A percentile compares a stretch with the other conserved stretches of the same genome.
Conservation (phyloP, 2,113 vertebrate species). For the Talpa occidentalis region DNA sequence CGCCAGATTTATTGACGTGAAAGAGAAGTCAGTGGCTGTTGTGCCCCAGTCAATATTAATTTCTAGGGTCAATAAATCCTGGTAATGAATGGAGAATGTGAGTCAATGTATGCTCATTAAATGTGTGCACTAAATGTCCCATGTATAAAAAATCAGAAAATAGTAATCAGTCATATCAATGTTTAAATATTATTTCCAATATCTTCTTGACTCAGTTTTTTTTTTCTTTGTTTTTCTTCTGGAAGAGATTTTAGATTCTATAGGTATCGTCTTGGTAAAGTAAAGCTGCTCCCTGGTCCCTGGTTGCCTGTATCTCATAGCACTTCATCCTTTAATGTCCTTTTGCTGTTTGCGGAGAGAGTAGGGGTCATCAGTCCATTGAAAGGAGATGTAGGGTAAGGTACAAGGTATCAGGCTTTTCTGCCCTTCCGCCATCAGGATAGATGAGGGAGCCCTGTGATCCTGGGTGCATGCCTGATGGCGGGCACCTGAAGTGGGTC, state of each 20-base stretch:
- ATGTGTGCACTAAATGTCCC: conserved; percentile 66
- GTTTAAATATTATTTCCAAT: conserved; percentile 61
- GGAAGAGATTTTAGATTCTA: background rate
- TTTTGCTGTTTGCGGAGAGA: background rate
- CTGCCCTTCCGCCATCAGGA: too few species aligned
- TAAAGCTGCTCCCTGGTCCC: background rate
- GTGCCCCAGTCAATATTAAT: conserved; percentile 76
- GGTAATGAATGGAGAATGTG: conserved; percentile 72
- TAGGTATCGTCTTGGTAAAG: background rate
- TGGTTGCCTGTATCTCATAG: background rate
- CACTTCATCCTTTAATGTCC: background rate
- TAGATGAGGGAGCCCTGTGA: too few species aligned
- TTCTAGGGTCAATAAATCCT: conserved; percentile 78
- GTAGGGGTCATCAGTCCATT: background rate
- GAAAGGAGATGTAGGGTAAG: too few species aligned
- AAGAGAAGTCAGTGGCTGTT: conserved; percentile 67
- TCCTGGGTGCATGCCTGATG: too few species aligned
- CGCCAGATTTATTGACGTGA: conserved; percentile 76
- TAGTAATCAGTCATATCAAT: conserved; percentile 55
- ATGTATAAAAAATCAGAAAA: conserved; percentile 63
- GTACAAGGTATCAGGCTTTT: too few species aligned
- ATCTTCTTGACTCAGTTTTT: background rate
- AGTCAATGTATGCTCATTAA: conserved; percentile 66
- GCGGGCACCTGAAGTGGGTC: too few species aligned
- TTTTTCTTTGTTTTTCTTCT: conserved; percentile 43